A percentile compares a stretch with the other conserved stretches of the same genome.
phyloP scores from a whole-genome alignment of 2,797 vertebrate species.

The Capromys pilorides region DNA sequence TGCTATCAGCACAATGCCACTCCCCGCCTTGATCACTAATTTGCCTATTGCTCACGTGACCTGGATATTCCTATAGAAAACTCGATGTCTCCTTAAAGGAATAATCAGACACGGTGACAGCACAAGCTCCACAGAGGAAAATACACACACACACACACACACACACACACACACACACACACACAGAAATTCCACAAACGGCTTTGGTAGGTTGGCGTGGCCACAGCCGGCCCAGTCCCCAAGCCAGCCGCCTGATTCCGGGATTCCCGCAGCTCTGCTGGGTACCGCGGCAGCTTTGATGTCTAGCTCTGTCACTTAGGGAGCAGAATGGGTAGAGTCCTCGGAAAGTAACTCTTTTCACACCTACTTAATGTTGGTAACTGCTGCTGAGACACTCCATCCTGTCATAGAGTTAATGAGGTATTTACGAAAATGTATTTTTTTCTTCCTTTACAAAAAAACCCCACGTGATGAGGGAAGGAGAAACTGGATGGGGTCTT shows the following conservation, averaged over 20 bases:
- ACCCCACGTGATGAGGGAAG: background rate
- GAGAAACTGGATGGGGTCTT: conserved; percentile 58
- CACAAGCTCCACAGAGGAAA: conserved; percentile 66
- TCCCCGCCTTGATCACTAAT: conserved; percentile 59
- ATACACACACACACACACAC: background rate
- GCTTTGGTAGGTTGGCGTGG: conserved; percentile 57
- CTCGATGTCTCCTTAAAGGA: conserved; percentile 51
- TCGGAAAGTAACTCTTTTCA: conserved; percentile 81
- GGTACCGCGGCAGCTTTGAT: conserved; percentile 73
- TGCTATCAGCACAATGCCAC: background rate
- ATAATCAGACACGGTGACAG: conserved; percentile 69
- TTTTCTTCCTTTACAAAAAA: conserved; percentile 55
- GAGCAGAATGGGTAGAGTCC: conserved; percentile 74
- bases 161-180: conserved; percentile 47
- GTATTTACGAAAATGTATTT: conserved; percentile 83
- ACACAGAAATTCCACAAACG: conserved; percentile 72
- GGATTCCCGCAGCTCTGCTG: conserved; percentile 40
- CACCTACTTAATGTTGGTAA: conserved; percentile 82
- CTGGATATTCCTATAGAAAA: conserved; percentile 64
- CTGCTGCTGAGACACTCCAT: conserved; percentile 77
- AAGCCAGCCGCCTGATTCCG: conserved; percentile 5
- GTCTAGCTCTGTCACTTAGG: conserved; percentile 76
- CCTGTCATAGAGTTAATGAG: conserved; percentile 80
- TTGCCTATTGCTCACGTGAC: conserved; percentile 60
- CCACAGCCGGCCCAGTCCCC: background rate